Percentiles rank a stretch among this genome's conserved stretches.
Conservation (phyloP, 2,797 vertebrate genomes). For the Sebastolobus alascanus region DNA sequence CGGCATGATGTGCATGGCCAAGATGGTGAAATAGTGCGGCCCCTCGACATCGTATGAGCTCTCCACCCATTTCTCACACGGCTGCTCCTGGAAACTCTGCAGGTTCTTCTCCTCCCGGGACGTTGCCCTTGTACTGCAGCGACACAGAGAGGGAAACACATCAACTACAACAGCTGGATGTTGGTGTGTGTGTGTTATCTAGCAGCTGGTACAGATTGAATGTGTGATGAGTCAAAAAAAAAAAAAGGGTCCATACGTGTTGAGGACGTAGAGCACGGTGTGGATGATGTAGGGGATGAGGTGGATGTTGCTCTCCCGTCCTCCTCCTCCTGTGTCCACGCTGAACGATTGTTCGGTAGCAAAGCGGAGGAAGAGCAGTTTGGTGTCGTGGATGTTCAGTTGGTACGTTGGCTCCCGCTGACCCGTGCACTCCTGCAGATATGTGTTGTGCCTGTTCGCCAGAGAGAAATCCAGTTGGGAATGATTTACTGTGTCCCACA, state of each 20-base stretch:
- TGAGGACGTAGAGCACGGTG: constrained; percentile 99
- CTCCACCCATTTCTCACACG: constrained; percentile 97
- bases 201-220: neutral
- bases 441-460: constrained; percentile 94
- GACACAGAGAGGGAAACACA: neutral
- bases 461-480: neutral
- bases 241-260: constrained; percentile 89
- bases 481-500: neutral
- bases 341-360: constrained; percentile 99
- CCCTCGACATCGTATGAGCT: constrained; percentile 97
- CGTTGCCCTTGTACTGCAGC: constrained; percentile 91
- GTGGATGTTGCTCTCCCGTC: constrained; percentile 99
- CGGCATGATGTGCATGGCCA: constrained; percentile 94
- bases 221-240: neutral
- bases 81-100: constrained; percentile 97
- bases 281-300: constrained; percentile 99
- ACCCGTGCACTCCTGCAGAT: constrained; percentile 98
- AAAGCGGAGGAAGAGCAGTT: constrained; percentile 96
- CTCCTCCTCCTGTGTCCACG: constrained; percentile 95
- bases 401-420: constrained; percentile 99
- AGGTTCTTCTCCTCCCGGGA: constrained; percentile 98
- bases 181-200: neutral
- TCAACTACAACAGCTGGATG: neutral
- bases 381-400: constrained; percentile 98
- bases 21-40: constrained; percentile 95